phyloP scores from a whole-genome alignment of 2,888 invertebrate genomes.

The Hoplodrina blanda region DNA sequence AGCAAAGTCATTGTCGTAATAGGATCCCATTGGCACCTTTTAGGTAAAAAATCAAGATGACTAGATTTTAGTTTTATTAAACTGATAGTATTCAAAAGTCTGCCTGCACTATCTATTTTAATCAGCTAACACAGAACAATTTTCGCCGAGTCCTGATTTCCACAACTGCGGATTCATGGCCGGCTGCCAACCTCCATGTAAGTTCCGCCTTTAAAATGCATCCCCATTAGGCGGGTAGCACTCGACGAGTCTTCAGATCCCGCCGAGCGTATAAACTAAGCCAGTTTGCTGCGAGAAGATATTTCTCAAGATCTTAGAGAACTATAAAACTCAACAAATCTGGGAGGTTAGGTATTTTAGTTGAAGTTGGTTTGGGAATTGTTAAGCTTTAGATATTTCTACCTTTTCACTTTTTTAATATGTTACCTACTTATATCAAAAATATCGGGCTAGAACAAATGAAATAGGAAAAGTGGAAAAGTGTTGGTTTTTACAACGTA shows the following conservation, averaged over 20 bases:
- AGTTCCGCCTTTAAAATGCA: constrained; percentile 75
- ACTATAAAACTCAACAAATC: constrained; percentile 48
- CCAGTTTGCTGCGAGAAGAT: constrained; percentile 62
- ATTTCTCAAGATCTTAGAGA: constrained; percentile 52
- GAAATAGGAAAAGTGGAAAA: no score
- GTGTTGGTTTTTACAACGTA: no score
- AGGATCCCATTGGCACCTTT: no score
- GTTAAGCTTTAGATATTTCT: neutral
- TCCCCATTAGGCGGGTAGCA: constrained; percentile 78
- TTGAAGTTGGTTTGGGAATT: neutral
- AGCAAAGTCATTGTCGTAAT: no score
- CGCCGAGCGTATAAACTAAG: constrained; percentile 71
- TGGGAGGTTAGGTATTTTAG: constrained; percentile 22
- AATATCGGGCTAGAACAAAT: no score
- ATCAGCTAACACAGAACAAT: constrained; percentile 62
- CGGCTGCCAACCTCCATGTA: constrained; percentile 69
- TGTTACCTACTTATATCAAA: no score
- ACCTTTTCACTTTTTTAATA: no score
- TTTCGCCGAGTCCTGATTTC: constrained; percentile 69
- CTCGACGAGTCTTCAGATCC: constrained; percentile 72
- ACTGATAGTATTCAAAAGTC: neutral
- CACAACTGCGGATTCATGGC: constrained; percentile 74
- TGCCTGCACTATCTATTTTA: constrained; percentile 27
- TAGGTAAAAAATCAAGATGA: no score
- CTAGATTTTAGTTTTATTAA: neutral